Evolutionary conservation across 2,797 vertebrate species (phyloP).

Genomic region (Lutjanus campechanus): DNA sequence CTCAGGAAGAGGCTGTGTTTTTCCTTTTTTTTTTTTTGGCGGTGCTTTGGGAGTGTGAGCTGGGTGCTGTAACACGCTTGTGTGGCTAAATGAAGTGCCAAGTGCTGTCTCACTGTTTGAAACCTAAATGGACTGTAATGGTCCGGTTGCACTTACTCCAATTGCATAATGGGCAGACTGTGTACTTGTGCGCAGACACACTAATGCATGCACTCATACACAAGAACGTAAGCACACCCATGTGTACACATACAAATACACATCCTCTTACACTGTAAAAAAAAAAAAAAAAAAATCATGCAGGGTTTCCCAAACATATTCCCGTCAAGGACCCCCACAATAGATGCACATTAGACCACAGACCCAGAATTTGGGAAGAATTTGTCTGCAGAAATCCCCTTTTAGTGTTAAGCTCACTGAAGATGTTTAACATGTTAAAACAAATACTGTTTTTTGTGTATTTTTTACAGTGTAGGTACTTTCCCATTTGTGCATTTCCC

Average conservation of each 20-base stretch:
- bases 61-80: slow-evolving; percentile 28
- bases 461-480: not conserved
- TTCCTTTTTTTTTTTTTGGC: not conserved
- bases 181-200: slow-evolving; percentile 7
- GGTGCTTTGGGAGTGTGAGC: slow-evolving; percentile 27
- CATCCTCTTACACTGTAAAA: too few relatives aligned
- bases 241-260: not conserved
- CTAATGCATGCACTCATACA: slow-evolving; percentile 14
- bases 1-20: not conserved
- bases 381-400: too few relatives aligned
- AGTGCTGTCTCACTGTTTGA: slow-evolving; percentile 63
- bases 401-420: too few relatives aligned
- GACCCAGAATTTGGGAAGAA: too few relatives aligned
- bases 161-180: slow-evolving; percentile 51
- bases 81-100: slow-evolving; percentile 64
- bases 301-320: too few relatives aligned
- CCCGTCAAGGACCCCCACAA: too few relatives aligned
- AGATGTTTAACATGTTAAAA: too few relatives aligned
- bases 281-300: too few relatives aligned
- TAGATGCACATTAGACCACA: too few relatives aligned
- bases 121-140: slow-evolving; percentile 68
- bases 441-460: too few relatives aligned
- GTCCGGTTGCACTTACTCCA: slow-evolving; percentile 49
- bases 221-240: slow-evolving; percentile 22
- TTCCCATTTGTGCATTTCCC: not conserved